Evolutionary conservation across 92 coral and sea anemone genomes (phyloP).

Genomic region (Parazoanthus atlanticus): DNA sequence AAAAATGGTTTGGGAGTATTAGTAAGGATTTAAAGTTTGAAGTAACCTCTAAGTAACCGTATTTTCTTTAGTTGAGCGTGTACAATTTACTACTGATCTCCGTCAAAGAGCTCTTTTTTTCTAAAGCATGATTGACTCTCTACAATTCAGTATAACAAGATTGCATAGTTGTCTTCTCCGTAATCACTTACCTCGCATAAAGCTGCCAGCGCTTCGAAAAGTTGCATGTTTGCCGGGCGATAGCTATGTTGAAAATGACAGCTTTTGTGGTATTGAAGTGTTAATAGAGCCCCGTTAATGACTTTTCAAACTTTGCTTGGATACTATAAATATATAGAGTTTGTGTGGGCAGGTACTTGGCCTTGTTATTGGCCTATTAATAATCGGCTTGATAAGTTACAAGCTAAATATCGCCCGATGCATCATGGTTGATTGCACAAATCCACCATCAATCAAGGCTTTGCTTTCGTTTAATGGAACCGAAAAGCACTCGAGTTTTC

Average conservation of each 20-base stretch:
- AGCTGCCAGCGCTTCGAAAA: constrained; percentile 32
- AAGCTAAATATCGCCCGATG: constrained; percentile 1
- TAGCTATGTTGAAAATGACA: constrained; percentile 9
- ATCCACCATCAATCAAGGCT: constrained; percentile 16
- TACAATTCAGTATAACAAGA: neutral
- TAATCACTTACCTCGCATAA: constrained; percentile 33
- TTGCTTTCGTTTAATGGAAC: neutral
- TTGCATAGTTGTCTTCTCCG: neutral
- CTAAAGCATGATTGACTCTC: no score
- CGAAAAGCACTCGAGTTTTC: neutral
- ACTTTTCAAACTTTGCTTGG: neutral
- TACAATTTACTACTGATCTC: neutral
- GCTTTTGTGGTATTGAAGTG: constrained; percentile 12
- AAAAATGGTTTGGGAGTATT: neutral
- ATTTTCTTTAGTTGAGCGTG: neutral
- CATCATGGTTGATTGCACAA: constrained; percentile 16
- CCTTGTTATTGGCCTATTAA: constrained; percentile 22
- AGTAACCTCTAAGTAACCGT: neutral
- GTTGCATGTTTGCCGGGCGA: constrained; percentile 33
- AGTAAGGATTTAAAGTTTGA: neutral
- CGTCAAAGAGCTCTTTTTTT: neutral
- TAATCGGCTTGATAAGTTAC: constrained; percentile 26
- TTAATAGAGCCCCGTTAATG: constrained; percentile 28
- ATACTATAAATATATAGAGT: constrained; percentile 31
- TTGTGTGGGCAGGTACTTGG: constrained; percentile 18